Percentiles rank a stretch among this genome's conserved stretches.
Conservation (phyloP, 2,888 invertebrate species). For the Plagodis pulveraria region DNA sequence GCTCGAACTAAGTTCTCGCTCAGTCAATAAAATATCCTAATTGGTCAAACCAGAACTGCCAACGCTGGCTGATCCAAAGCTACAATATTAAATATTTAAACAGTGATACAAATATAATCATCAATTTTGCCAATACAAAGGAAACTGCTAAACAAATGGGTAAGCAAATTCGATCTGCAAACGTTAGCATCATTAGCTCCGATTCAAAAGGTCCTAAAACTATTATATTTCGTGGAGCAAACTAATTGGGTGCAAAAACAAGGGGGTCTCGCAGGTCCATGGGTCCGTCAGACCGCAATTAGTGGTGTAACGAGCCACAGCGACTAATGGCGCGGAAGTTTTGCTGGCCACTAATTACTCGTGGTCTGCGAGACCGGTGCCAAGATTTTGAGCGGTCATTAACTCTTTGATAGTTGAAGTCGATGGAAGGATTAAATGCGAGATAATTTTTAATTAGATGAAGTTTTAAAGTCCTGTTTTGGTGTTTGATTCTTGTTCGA, state of each 20-base stretch:
- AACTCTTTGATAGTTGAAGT: constrained; percentile 26
- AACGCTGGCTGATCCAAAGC: no score
- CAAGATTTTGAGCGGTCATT: constrained; percentile 32
- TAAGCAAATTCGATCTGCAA: constrained; percentile 23
- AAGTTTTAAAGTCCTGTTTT: constrained; percentile 9
- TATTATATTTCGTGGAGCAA: constrained; percentile 41
- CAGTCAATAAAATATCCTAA: no score
- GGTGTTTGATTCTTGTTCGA: neutral
- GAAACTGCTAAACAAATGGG: constrained; percentile 10
- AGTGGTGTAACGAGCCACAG: constrained; percentile 64
- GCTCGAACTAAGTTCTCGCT: no score
- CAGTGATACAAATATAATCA: neutral
- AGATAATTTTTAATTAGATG: constrained; percentile 8
- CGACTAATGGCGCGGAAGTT: constrained; percentile 73
- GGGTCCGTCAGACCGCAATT: constrained; percentile 68
- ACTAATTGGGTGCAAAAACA: constrained; percentile 69
- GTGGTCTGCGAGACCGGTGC: constrained; percentile 36
- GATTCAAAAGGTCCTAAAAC: constrained; percentile 41
- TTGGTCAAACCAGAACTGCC: no score
- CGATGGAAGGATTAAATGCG: constrained; percentile 11
- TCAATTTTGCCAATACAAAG: constrained; percentile 8
- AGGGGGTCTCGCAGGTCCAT: constrained; percentile 35
- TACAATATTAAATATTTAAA: neutral
- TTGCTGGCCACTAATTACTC: constrained; percentile 64
- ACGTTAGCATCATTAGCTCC: constrained; percentile 41